phyloP scores from a whole-genome alignment of 1,140 invertebrate species.

The Sitobion miscanthi region DNA sequence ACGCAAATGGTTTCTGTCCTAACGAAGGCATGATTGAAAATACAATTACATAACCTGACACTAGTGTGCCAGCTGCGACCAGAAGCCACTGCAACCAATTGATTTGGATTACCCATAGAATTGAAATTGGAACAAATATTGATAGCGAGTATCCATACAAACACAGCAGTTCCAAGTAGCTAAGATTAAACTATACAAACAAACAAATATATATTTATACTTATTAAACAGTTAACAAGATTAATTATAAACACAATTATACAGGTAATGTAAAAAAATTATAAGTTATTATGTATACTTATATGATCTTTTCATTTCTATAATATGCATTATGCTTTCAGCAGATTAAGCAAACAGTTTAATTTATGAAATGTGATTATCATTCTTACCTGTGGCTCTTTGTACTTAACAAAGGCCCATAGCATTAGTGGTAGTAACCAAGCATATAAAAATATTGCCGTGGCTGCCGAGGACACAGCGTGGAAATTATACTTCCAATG shows the following conservation, averaged over 20 bases:
- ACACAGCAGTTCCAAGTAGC: slow-evolving; percentile 83
- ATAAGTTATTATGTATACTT: background rate
- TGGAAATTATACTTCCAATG: slow-evolving; percentile 94
- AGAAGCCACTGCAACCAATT: slow-evolving; percentile 86
- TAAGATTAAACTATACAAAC: slow-evolving; percentile 55
- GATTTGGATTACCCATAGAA: slow-evolving; percentile 89
- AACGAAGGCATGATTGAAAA: slow-evolving; percentile 81
- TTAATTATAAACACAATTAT: background rate
- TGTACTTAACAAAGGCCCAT: slow-evolving; percentile 87
- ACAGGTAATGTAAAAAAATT: background rate
- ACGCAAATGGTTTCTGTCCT: slow-evolving; percentile 68
- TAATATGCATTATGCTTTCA: background rate
- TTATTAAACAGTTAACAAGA: background rate
- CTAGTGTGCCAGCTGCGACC: slow-evolving; percentile 74
- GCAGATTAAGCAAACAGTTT: background rate
- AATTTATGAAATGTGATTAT: background rate
- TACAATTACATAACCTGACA: slow-evolving; percentile 86
- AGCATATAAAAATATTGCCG: slow-evolving; percentile 87
- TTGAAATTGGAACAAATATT: slow-evolving; percentile 92
- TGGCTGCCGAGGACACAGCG: slow-evolving; percentile 88
- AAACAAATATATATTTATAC: background rate
- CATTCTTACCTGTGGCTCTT: slow-evolving; percentile 64
- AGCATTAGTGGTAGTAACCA: slow-evolving; percentile 82
- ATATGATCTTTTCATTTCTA: background rate
- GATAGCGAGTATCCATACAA: slow-evolving; percentile 94